Evolutionary conservation across 2,888 invertebrate species (phyloP).

Genomic region (Lithophane leautieri): DNA sequence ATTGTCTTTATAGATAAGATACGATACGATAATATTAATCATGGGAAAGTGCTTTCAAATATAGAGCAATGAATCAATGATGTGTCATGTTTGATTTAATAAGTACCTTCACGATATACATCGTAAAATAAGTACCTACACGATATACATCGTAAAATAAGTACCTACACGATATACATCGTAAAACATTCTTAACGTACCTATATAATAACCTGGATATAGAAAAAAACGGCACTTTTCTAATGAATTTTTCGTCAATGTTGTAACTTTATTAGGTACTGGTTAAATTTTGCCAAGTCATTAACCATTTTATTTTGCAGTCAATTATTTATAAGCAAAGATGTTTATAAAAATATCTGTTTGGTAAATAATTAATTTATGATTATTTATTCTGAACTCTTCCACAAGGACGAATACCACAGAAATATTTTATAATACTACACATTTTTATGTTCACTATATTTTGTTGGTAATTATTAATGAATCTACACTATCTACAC

Average conservation of each 20-base stretch:
- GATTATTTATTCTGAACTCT: constrained; percentile 13
- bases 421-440: neutral
- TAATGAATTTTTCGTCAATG: no score
- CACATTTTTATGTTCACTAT: neutral
- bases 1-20: constrained; percentile 41
- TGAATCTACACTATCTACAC: neutral
- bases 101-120: neutral
- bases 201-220: neutral
- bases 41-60: constrained; percentile 40
- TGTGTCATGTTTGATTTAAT: constrained; percentile 10
- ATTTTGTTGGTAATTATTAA: neutral
- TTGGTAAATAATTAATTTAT: neutral
- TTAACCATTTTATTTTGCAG: neutral
- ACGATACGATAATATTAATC: constrained; percentile 10
- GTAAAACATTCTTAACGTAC: constrained; percentile 1
- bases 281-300: neutral
- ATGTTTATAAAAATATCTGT: neutral
- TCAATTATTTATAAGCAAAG: neutral
- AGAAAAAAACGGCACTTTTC: neutral
- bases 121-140: no score
- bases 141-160: neutral
- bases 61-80: constrained; percentile 9
- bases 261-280: neutral
- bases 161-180: neutral
- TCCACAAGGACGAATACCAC: constrained; percentile 13